Conservation (phyloP, 2,888 invertebrate genomes). For the Lepetodrilus schrolli region DNA sequence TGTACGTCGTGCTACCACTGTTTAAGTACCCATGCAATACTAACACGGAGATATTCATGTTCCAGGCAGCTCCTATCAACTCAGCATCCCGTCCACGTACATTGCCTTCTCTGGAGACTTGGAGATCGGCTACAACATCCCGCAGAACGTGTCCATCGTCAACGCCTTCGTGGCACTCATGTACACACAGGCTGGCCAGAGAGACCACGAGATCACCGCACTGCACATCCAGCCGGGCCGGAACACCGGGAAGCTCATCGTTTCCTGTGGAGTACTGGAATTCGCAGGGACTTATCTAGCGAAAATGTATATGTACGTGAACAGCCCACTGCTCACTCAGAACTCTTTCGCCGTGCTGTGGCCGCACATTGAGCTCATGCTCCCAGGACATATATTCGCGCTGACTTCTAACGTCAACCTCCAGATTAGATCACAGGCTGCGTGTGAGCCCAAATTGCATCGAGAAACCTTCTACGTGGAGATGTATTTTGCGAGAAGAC, state of each 20-base stretch:
- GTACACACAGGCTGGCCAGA: conserved; percentile 24
- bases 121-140: conserved; percentile 58
- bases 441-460: conserved; percentile 56
- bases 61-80: conserved; percentile 56
- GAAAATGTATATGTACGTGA: conserved; percentile 58
- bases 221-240: conserved; percentile 43
- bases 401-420: conserved; percentile 57
- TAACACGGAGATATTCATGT: too few species aligned
- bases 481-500: conserved; percentile 33
- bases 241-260: conserved; percentile 40
- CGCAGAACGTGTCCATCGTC: conserved; percentile 57
- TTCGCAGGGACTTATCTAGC: conserved; percentile 63
- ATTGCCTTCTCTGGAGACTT: conserved; percentile 66
- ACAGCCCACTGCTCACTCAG: conserved; percentile 54
- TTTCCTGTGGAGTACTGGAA: conserved; percentile 68
- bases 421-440: conserved; percentile 51
- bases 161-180: conserved; percentile 62
- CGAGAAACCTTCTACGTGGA: conserved; percentile 51
- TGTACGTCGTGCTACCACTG: too few species aligned
- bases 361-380: conserved; percentile 54
- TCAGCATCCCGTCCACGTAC: conserved; percentile 58
- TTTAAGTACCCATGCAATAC: too few species aligned
- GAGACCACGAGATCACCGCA: conserved; percentile 56
- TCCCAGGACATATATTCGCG: conserved; percentile 56
- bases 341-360: conserved; percentile 55